Evolutionary conservation across 2,113 vertebrate species (phyloP).

Genomic region (Syngnathus scovelli): DNA sequence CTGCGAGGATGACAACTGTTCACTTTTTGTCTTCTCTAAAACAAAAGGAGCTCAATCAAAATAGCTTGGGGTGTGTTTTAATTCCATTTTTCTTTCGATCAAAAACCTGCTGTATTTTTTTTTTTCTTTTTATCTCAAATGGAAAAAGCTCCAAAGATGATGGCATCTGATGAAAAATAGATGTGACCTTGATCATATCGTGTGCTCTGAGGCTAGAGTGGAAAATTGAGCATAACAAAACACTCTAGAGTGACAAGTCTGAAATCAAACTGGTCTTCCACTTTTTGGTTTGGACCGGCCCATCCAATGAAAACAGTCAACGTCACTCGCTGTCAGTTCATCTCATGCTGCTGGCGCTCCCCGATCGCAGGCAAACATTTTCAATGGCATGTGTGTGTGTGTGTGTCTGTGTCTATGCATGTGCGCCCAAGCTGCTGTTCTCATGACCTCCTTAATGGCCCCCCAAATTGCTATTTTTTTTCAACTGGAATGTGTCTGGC

Average conservation of each 20-base stretch:
- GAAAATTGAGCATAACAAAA: background rate
- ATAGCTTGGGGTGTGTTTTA: background rate
- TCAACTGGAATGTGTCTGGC: slow-evolving; percentile 53
- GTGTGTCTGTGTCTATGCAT: background rate
- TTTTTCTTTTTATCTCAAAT: background rate
- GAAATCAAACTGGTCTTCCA: background rate
- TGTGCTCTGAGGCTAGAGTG: background rate
- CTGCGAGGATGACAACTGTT: background rate
- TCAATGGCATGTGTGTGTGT: background rate
- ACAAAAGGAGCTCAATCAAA: background rate
- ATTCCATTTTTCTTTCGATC: no score
- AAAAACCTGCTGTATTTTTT: no score
- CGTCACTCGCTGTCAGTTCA: background rate
- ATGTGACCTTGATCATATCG: slow-evolving; percentile 27
- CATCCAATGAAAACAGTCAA: background rate
- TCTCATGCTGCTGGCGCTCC: no score
- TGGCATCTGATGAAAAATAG: slow-evolving; percentile 32
- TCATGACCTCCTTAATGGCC: slow-evolving; percentile 58
- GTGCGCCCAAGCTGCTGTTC: slow-evolving; percentile 42
- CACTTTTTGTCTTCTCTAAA: background rate
- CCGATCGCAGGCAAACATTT: background rate
- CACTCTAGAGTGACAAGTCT: background rate
- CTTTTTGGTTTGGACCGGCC: background rate
- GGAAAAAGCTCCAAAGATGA: background rate
- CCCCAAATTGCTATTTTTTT: slow-evolving; percentile 45